A percentile compares a stretch with the other conserved stretches of the same genome.
Evolutionary conservation across 2,113 vertebrate species (phyloP).

Genomic region (Myrmecophaga tridactyla): DNA sequence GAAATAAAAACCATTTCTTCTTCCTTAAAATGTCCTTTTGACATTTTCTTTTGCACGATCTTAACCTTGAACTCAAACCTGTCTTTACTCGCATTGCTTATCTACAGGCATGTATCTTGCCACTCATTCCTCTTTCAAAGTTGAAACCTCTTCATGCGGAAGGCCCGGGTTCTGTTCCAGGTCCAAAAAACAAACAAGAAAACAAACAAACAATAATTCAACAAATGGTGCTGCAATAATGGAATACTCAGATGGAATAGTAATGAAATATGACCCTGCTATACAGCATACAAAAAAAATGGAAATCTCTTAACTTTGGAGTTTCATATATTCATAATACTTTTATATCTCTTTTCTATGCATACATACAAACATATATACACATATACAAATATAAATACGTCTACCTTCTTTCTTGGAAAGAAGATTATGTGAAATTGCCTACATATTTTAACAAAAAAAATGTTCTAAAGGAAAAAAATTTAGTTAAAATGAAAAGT

Average conservation of each 20-base stretch:
- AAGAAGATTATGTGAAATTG: neutral
- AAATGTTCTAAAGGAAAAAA: too few species aligned
- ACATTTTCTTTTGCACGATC: neutral
- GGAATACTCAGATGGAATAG: too few species aligned
- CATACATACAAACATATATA: too few species aligned
- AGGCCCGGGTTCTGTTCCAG: too few species aligned
- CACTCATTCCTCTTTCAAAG: neutral
- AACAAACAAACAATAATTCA: too few species aligned
- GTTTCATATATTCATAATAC: neutral
- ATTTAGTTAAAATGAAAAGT: neutral
- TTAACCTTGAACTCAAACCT: neutral
- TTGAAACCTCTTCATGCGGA: neutral
- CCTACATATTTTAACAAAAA: neutral
- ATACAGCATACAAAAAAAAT: too few species aligned
- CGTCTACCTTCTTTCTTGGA: neutral
- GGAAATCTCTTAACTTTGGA: neutral
- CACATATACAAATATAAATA: too few species aligned
- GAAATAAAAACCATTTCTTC: neutral
- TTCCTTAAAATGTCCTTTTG: neutral
- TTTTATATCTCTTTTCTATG: neutral
- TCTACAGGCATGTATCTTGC: neutral
- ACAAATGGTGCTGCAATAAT: too few species aligned
- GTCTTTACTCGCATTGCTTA: neutral
- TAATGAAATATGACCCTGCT: too few species aligned
- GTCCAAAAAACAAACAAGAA: too few species aligned